These are phyloP conservation scores for Auanema freiburgensis DNA, from an alignment of 2,888 invertebrate genomes.

Conservation along the genomic window DNA sequence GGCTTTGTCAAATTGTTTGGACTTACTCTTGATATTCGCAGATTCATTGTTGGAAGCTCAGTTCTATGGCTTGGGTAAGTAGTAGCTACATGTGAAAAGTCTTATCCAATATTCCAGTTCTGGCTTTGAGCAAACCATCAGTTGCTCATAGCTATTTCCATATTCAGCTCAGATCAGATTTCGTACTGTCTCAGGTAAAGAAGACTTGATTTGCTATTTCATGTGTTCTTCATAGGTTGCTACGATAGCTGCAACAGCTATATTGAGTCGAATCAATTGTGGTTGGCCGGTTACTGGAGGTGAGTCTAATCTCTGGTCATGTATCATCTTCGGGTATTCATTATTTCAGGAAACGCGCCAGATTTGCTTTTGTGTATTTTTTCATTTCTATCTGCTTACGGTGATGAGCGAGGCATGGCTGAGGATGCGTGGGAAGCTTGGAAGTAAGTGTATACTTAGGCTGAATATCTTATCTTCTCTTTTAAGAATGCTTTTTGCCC, in stretches of 20 bases:
- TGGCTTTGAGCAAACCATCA: conserved; percentile 35
- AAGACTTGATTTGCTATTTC: not conserved
- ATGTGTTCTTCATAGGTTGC: conserved; percentile 29
- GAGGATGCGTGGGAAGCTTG: conserved; percentile 53
- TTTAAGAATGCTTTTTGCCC: conserved; percentile 41
- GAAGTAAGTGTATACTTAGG: conserved; percentile 14
- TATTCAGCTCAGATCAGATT: conserved; percentile 52
- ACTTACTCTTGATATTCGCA: conserved; percentile 47
- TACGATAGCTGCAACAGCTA: conserved; percentile 56
- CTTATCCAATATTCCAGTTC: conserved; percentile 20
- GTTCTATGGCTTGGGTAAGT: conserved; percentile 36
- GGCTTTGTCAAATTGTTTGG: conserved; percentile 43
- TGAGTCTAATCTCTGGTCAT: not conserved
- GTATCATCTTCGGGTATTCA: too few species aligned
- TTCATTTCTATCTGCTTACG: conserved; percentile 59
- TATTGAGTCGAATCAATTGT: conserved; percentile 46
- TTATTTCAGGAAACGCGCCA: conserved; percentile 1
- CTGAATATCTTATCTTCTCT: not conserved
- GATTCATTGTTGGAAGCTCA: conserved; percentile 54
- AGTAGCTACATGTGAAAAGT: not conserved
- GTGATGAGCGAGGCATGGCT: conserved; percentile 61
- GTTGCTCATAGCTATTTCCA: conserved; percentile 53
- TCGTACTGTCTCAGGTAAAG: conserved; percentile 49
- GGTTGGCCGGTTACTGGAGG: conserved; percentile 19
- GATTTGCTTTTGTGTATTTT: conserved; percentile 51